Base-by-base conservation (phyloP, 2,113 vertebrate species). In the Solenodon paradoxus region DNA sequence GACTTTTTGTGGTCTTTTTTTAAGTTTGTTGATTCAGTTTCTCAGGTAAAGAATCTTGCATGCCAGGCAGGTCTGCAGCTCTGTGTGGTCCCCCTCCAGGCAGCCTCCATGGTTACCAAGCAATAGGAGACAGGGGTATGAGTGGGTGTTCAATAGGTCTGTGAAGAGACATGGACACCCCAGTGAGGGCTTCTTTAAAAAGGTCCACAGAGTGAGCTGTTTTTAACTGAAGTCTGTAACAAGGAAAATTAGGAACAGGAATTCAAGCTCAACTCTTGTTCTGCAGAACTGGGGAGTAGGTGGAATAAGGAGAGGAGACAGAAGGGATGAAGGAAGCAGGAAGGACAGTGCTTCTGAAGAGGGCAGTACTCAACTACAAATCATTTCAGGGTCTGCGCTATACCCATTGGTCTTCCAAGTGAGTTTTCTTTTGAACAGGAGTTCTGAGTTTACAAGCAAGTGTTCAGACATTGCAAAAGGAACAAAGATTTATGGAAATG, bases 211-310 rank as follows among this genome's bases (percentile, higher is more conserved):
- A 53, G 69, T 9, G 38, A 28, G 55, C 38, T 4, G 19, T 28
- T 89, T 83, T 69, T 38, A 92, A 93, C 55, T 24, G 30, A 77
- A 57, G 68, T 93, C 45, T 79, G 30, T 51, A 80, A 77, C 7
- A 72, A 71, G 69, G 57, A 74, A 87, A 69, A 59, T 69, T 74
- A 63, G 45, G 38, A 88, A 72, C 3, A 66, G 57, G 63, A 59
- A 17, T 63, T 80, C 42, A 80, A 69, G 69, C 24, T 26, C 64
- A 72, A 59, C 17, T 40, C n/a, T 24, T n/a, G 30, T 61, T 82
- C 55, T 72, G 81, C 20, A 15, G 61, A 82, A n/a, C 75, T 4
- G 40, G 61, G 30, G 40, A 51, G 49, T 32, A 66, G 63, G 47
- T n/a, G n/a, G n/a, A n/a, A n/a, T n/a, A 26, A 32, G 7, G 32